phyloP scores from a whole-genome alignment of 2,113 vertebrate species.

The Microtus ochrogaster region DNA sequence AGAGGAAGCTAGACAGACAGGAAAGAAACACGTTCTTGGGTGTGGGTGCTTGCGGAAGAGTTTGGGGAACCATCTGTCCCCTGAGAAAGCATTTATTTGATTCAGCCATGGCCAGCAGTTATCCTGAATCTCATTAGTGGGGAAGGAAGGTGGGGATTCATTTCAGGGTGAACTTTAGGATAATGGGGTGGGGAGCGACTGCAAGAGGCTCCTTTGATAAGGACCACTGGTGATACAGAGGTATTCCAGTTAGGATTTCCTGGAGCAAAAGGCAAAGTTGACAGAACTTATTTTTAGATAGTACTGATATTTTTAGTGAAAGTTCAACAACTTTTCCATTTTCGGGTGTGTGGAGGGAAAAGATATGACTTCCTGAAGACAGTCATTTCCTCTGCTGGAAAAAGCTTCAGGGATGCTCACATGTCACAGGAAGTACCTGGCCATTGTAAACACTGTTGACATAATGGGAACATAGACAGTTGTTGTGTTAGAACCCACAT shows the following conservation, averaged over 20 bases:
- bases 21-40: slow-evolving; percentile 45
- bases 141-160: slow-evolving; percentile 16
- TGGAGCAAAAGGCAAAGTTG: slow-evolving; percentile 43
- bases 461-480: slow-evolving; percentile 63
- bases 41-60: neutral
- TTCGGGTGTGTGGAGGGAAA: neutral
- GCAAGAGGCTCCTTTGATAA: neutral
- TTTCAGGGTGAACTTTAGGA: slow-evolving; percentile 59
- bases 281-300: slow-evolving; percentile 68
- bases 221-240: neutral
- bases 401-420: slow-evolving; percentile 27
- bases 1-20: slow-evolving; percentile 78
- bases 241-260: slow-evolving; percentile 68
- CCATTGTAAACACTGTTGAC: slow-evolving; percentile 71
- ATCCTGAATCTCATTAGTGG: slow-evolving; percentile 6
- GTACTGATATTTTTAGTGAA: slow-evolving; percentile 80
- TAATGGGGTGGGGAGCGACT: neutral
- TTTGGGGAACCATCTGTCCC: slow-evolving; percentile 53
- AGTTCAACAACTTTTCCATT: slow-evolving; percentile 54
- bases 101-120: slow-evolving; percentile 55
- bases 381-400: slow-evolving; percentile 72
- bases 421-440: slow-evolving; percentile 68
- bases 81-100: slow-evolving; percentile 50
- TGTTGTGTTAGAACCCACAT: slow-evolving; percentile 50
- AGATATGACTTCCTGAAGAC: slow-evolving; percentile 59